Base-by-base conservation (phyloP, 2,113 vertebrate genomes). In the Oryctolagus cuniculus region DNA sequence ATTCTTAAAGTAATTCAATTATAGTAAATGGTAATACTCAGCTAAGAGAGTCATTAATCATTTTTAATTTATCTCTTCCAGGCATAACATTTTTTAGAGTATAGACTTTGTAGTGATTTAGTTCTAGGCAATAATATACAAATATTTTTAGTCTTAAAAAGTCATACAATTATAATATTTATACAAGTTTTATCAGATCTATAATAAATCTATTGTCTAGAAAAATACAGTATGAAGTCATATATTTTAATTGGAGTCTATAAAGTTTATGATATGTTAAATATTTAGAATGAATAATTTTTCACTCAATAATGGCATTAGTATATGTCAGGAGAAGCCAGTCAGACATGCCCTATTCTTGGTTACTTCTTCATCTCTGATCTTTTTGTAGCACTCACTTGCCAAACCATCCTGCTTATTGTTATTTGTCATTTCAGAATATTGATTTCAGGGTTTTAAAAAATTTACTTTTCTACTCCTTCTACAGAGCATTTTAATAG, bases 1-100 rank as follows among this genome's bases (percentile, higher is more conserved):
- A 90, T 95, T 95, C 63, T 93, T 95, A 77, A 96, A 93, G 74
- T 84, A 95, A 96, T 94, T 97, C 86, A 97, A 95, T 96, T 95
- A 97, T n/a, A 87, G 64, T 61, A 94, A 96, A 97, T 92, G 93
- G 94, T 96, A 96, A 95, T 87, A 61, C 36, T 89, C 61, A 95
- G 77, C 61, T 85, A 91, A 96, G 69, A 74, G 73, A 88, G 53
- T 88, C 88, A 94, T 97, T 96, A 93, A 97, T 97, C 95, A 97
- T 51, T 87, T 96, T 84, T 92, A 75, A 94, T 96, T 87, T 94
- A 72, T 83, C 27, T 80, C 34, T 75, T 89, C 44, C 92, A 97
- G 95, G 67, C 96, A 91, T 13, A 89, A n/a, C 17, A 84, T 92
- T 92, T 82, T 81, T 86, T 73, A 53, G 31, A 73, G 29, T 6